Evolutionary conservation across 1,140 invertebrate genomes (phyloP), one percentile per base, ranked within the genome.

Genomic region (Eubasilissa regina): DNA sequence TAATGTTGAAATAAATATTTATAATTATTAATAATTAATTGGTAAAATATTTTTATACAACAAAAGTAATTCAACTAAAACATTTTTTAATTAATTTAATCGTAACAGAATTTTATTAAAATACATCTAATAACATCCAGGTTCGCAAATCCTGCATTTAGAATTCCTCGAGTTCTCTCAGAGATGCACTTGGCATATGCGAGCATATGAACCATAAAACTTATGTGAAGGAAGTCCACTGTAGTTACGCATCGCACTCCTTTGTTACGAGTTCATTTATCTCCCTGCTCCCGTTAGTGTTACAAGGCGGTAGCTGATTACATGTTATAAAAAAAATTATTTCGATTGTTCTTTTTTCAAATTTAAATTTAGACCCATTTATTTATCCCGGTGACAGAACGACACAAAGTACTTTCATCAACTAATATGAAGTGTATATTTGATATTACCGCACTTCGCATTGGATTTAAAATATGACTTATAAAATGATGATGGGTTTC

Each of bases 191-290:
- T 35, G 25, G 25, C 25, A 3, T 35, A 35, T 6, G 6, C 1
- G 25, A 35, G 25, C 25, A 35, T 35, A 35, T 35, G 6, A 35
- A 6, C 25, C 25, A 35, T 35, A 35, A 35, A 58, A 58, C 13
- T 58, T 7, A 48, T 68, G 44, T 70, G 66, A 17, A 21, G 48
- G 44, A 70, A 70, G 66, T 70, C 66, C 45, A 51, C 66, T 70
- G 66, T 70, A 19, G 48, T 70, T 70, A 70, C 45, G 45, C 66
- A 70, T 25, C 47, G 66, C 43, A 48, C 66, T 70, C 66, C 66
- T 70, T 70, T 70, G 66, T 70, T 70, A 48, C 44, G 45, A 70
- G 66, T 70, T 48, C 66, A 25, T 70, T 70, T 70, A 70, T 70
- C 66, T 70, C 21, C 21, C 43, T 66, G 45, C 66, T 70, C 66